Evolutionary conservation across 2,888 invertebrate genomes (phyloP).

Genomic region (Ichneumoninae sp.): DNA sequence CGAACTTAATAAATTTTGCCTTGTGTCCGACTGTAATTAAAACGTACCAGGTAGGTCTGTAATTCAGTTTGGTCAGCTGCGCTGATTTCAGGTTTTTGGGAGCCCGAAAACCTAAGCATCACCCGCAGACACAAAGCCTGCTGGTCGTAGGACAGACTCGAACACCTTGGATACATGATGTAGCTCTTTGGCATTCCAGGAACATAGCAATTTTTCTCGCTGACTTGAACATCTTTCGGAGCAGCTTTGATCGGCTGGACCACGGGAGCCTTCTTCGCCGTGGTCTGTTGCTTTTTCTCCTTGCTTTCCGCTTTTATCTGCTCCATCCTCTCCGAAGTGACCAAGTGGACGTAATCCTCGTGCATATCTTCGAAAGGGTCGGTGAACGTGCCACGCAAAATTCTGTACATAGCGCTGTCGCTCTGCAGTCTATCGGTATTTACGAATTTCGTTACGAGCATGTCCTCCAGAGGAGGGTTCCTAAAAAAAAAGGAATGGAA

Average conservation of each 20-base stretch:
- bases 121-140: constrained; percentile 73
- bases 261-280: not conserved
- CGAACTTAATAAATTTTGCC: no score
- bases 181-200: constrained; percentile 72
- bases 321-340: constrained; percentile 57
- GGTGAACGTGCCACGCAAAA: constrained; percentile 73
- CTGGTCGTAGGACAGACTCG: constrained; percentile 68
- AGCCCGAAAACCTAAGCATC: constrained; percentile 70
- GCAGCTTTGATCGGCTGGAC: not conserved
- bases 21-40: not conserved
- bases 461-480: constrained; percentile 76
- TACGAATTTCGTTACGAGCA: constrained; percentile 78
- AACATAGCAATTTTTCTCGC: constrained; percentile 61
- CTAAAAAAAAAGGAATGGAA: constrained; percentile 66
- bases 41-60: constrained; percentile 70
- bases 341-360: constrained; percentile 65
- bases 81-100: constrained; percentile 67
- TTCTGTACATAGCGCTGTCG: constrained; percentile 77
- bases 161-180: constrained; percentile 60
- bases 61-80: constrained; percentile 68
- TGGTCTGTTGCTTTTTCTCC: not conserved
- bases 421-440: constrained; percentile 72
- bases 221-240: not conserved
- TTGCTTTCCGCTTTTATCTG: constrained; percentile 3
- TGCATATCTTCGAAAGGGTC: constrained; percentile 76